A percentile compares a stretch with the other conserved stretches of the same genome.
These are phyloP conservation scores for Andrena bucephala DNA, from an alignment of 2,888 invertebrate genomes.

Conservation along the genomic window DNA sequence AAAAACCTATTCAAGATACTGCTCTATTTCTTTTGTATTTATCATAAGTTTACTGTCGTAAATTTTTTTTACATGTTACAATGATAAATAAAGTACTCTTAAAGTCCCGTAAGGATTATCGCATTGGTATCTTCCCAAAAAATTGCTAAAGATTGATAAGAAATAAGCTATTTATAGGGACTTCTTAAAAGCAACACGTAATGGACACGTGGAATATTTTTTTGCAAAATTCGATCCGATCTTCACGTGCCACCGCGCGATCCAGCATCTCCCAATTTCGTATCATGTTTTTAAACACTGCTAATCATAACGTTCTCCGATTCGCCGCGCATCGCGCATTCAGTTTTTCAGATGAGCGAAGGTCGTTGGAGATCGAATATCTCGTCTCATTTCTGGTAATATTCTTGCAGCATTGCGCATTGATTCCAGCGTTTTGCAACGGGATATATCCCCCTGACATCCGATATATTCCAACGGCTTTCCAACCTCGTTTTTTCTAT, in stretches of 20 bases:
- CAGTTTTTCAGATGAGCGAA: background rate
- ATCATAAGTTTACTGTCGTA: too few species aligned
- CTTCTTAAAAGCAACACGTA: too few species aligned
- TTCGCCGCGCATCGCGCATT: background rate
- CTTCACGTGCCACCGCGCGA: background rate
- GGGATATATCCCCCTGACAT: background rate
- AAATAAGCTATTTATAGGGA: too few species aligned
- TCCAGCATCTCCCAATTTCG: background rate
- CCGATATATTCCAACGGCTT: conserved; percentile 31
- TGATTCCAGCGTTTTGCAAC: conserved; percentile 5
- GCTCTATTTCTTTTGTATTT: too few species aligned
- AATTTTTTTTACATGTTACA: too few species aligned
- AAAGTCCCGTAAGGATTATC: too few species aligned
- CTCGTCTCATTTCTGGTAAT: conserved; percentile 2
- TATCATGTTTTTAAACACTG: background rate
- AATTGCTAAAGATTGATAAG: too few species aligned
- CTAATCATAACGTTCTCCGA: background rate
- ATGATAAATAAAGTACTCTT: too few species aligned
- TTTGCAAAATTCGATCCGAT: too few species aligned
- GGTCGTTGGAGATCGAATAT: conserved; percentile 8
- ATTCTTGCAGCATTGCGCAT: conserved; percentile 12
- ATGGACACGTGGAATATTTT: too few species aligned
- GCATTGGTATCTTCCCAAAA: too few species aligned
- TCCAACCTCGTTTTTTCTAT: conserved; percentile 37
- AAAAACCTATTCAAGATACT: too few species aligned